phyloP scores from a whole-genome alignment of 2,797 vertebrate genomes.

The Spea hammondii region DNA sequence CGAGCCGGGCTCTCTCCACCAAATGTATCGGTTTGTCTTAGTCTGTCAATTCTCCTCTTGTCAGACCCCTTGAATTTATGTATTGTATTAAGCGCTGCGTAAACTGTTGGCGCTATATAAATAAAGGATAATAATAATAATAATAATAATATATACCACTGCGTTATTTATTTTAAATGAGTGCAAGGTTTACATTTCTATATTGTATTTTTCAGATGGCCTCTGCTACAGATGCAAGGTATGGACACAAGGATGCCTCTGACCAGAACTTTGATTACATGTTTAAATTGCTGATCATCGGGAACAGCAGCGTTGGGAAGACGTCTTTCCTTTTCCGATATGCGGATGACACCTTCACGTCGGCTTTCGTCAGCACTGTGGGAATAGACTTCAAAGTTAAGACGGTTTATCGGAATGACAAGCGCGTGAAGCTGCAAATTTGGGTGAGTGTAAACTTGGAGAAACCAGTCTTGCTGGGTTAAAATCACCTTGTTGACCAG shows the following conservation, averaged over 20 bases:
- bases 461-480: fast-evolving
- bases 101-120: no score
- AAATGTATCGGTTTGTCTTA: no score
- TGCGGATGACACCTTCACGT: constrained; percentile 92
- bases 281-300: constrained; percentile 97
- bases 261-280: constrained; percentile 99
- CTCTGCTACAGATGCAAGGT: constrained; percentile 87
- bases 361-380: constrained; percentile 94
- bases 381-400: constrained; percentile 99
- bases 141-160: neutral
- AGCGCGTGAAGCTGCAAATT: constrained; percentile 94
- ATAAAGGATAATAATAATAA: no score
- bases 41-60: no score
- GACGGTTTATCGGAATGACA: constrained; percentile 94
- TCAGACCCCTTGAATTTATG: no score
- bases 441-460: constrained; percentile 77
- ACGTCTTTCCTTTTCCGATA: constrained; percentile 95
- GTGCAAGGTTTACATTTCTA: neutral
- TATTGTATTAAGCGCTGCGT: no score
- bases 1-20: no score
- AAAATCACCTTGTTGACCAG: no score
- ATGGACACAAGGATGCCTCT: constrained; percentile 86
- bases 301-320: constrained; percentile 96
- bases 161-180: neutral
- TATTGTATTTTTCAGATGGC: constrained; percentile 79